Conservation (phyloP, 2,797 vertebrate species). For the Anolis apletophallus region DNA sequence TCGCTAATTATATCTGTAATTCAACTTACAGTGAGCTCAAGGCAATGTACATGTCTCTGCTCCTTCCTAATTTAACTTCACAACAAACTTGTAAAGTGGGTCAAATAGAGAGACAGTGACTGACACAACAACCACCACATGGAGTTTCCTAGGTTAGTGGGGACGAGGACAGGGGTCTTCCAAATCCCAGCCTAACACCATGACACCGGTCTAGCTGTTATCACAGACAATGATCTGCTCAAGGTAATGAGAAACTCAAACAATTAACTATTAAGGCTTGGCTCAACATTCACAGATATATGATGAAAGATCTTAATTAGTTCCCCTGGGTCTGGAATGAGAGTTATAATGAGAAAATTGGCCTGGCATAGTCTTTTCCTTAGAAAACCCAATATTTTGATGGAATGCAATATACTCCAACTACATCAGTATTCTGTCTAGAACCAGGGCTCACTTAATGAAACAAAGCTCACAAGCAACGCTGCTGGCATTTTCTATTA, state of each 20-base stretch:
- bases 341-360: neutral
- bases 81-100: neutral
- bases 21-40: neutral
- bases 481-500: conserved; percentile 55
- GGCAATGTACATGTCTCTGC: neutral
- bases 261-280: conserved; percentile 7
- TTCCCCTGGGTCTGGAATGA: neutral
- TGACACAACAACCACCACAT: neutral
- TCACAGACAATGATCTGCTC: neutral
- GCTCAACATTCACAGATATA: neutral
- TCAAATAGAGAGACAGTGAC: neutral
- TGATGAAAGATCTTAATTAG: neutral
- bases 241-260: neutral
- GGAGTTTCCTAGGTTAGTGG: neutral
- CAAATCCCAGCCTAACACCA: neutral
- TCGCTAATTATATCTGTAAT: neutral
- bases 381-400: neutral
- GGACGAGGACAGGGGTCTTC: neutral
- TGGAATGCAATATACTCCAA: neutral
- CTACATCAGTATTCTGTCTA: conserved; percentile 34
- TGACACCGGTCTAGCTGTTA: neutral
- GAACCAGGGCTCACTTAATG: conserved; percentile 22
- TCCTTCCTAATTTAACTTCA: neutral
- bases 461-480: conserved; percentile 41
- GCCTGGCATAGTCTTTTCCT: neutral